Conservation (phyloP, 2,888 invertebrate genomes). For the Tridacna crocea region DNA sequence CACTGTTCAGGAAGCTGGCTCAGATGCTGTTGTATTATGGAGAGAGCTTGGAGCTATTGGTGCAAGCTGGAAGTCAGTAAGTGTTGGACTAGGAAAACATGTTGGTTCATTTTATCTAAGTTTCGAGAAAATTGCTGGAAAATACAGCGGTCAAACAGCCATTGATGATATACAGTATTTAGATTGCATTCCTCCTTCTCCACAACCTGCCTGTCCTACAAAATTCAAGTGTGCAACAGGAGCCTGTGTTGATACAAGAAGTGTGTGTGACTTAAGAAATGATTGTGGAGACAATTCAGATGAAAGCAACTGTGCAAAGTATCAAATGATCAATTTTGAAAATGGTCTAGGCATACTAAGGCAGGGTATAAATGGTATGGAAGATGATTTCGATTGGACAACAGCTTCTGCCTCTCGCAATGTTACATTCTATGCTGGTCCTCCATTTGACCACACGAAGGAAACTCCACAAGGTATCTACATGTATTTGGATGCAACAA, state of each 20-base stretch:
- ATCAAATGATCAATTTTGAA: conserved; percentile 74
- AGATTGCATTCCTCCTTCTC: conserved; percentile 69
- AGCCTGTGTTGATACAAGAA: conserved; percentile 72
- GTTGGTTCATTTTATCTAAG: conserved; percentile 66
- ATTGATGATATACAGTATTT: conserved; percentile 78
- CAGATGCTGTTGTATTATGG: conserved; percentile 58
- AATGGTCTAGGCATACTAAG: conserved; percentile 64
- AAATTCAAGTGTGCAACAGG: conserved; percentile 73
- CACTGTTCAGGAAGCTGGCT: conserved; percentile 59
- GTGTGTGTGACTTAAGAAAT: conserved; percentile 74
- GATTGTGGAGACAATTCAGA: conserved; percentile 79
- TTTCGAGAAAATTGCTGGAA: conserved; percentile 60
- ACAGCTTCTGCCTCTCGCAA: conserved; percentile 51
- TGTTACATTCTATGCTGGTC: conserved; percentile 65
- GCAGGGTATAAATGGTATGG: conserved; percentile 68
- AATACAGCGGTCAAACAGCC: conserved; percentile 77
- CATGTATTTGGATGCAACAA: conserved; percentile 75
- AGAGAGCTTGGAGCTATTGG: conserved; percentile 41
- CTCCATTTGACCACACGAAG: conserved; percentile 75
- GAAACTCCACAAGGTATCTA: conserved; percentile 73
- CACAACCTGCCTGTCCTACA: conserved; percentile 53
- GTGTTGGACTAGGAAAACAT: conserved; percentile 75
- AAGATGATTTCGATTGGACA: conserved; percentile 78
- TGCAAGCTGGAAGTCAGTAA: conserved; percentile 68
- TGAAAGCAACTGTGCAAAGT: conserved; percentile 70